These are phyloP conservation scores for Platysternon megacephalum DNA, from an alignment of 2,113 vertebrate genomes.

Conservation along the genomic window DNA sequence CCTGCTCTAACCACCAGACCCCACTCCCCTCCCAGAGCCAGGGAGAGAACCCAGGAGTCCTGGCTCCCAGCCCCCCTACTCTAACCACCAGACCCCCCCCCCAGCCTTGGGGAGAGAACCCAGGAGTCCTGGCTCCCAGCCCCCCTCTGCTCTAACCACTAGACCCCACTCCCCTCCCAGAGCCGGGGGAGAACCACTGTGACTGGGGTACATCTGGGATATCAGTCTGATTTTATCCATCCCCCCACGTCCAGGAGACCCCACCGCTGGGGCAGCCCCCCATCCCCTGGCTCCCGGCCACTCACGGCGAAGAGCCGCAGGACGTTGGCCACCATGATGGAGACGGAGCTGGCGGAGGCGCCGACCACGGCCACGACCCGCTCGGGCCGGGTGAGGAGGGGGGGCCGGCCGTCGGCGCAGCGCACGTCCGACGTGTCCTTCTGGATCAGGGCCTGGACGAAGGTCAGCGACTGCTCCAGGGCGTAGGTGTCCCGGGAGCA, in stretches of 20 bases:
- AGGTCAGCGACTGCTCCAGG: conserved; percentile 91
- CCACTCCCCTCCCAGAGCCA: too few species aligned
- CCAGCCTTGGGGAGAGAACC: too few species aligned
- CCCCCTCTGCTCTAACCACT: too few species aligned
- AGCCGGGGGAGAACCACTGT: rapidly evolving
- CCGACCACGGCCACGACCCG: conserved; percentile 90
- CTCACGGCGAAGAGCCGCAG: conserved; percentile 89
- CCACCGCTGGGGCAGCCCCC: neutral
- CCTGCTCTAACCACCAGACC: too few species aligned
- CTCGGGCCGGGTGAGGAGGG: conserved; percentile 86
- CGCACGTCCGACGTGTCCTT: conserved; percentile 83
- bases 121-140: too few species aligned
- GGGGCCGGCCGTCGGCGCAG: conserved; percentile 86
- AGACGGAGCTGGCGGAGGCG: conserved; percentile 88
- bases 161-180: neutral
- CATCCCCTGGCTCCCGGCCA: neutral
- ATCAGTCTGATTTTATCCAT: neutral
- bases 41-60: neutral
- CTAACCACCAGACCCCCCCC: too few species aligned
- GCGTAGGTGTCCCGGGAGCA: conserved; percentile 93
- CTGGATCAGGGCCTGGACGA: conserved; percentile 91
- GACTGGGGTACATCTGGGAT: neutral
- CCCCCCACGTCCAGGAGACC: too few species aligned
- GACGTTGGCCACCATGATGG: conserved; percentile 95
- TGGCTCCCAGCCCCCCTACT: neutral